Conservation (phyloP, 2,113 vertebrate species). For the Lophius piscatorius region DNA sequence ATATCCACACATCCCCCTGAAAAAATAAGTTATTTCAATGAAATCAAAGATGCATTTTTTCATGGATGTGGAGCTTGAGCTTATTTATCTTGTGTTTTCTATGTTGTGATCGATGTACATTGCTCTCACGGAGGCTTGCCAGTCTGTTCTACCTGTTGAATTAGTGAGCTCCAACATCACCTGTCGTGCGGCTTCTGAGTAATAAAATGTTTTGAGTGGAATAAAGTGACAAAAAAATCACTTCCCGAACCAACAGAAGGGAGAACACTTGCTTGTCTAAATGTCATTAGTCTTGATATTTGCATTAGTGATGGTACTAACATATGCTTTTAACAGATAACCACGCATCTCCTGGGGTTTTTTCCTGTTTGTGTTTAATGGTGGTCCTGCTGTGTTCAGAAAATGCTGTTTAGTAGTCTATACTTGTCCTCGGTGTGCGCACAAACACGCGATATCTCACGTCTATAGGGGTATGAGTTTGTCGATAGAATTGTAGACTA, state of each 20-base stretch:
- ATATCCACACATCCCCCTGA: slow-evolving; percentile 61
- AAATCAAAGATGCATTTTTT: slow-evolving; percentile 61
- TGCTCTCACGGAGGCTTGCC: slow-evolving; percentile 66
- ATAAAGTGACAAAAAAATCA: slow-evolving; percentile 16
- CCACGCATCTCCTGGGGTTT: slow-evolving; percentile 31
- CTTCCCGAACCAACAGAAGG: slow-evolving; percentile 43
- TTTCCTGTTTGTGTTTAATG: slow-evolving; percentile 42
- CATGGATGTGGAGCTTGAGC: slow-evolving; percentile 63
- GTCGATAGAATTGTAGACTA: slow-evolving; percentile 47
- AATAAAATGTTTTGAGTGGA: slow-evolving; percentile 30
- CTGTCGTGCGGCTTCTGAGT: slow-evolving; percentile 59
- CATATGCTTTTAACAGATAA: slow-evolving; percentile 26
- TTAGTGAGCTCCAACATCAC: slow-evolving; percentile 52
- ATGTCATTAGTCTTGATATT: slow-evolving; percentile 31
- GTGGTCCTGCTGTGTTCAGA: slow-evolving; percentile 53
- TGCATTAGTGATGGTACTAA: slow-evolving; percentile 30
- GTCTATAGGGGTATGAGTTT: slow-evolving; percentile 30
- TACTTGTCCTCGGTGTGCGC: slow-evolving; percentile 53
- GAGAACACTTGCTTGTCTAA: slow-evolving; percentile 32
- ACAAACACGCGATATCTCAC: slow-evolving; percentile 35
- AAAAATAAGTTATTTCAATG: slow-evolving; percentile 58
- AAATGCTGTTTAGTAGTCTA: slow-evolving; percentile 45
- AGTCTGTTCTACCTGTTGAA: slow-evolving; percentile 59
- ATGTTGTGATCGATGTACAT: slow-evolving; percentile 73
- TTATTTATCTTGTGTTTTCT: slow-evolving; percentile 75